phyloP scores from a whole-genome alignment of 2,797 vertebrate species.

The Darevskia nairensis region DNA sequence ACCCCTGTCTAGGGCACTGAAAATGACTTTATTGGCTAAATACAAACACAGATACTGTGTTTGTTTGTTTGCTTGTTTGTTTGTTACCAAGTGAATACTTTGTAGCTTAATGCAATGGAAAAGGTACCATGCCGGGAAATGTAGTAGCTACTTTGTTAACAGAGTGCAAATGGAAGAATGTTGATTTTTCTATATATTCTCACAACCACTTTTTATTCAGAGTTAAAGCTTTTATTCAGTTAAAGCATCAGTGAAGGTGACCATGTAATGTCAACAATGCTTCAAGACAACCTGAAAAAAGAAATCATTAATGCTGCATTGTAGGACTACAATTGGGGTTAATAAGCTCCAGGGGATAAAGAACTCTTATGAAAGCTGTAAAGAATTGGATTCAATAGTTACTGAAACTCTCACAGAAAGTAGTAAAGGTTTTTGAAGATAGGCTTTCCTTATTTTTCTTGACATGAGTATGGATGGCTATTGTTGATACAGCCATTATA shows the following conservation, averaged over 20 bases:
- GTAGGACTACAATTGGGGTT: constrained; percentile 70
- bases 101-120: neutral
- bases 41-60: neutral
- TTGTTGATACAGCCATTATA: constrained; percentile 56
- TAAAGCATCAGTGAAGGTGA: constrained; percentile 23
- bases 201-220: constrained; percentile 13
- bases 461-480: constrained; percentile 29
- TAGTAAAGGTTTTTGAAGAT: constrained; percentile 40
- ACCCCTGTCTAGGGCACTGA: neutral
- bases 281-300: constrained; percentile 67
- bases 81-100: too few relatives aligned
- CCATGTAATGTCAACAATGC: constrained; percentile 53
- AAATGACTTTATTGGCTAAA: neutral
- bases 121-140: neutral
- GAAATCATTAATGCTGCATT: constrained; percentile 74
- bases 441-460: constrained; percentile 59
- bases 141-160: neutral
- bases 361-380: constrained; percentile 48
- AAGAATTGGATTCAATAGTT: constrained; percentile 29
- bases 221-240: constrained; percentile 21
- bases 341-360: constrained; percentile 74
- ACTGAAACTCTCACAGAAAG: constrained; percentile 33
- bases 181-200: constrained; percentile 18
- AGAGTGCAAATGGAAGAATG: neutral
- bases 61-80: too few relatives aligned